A percentile compares a stretch with the other conserved stretches of the same genome.
These are phyloP conservation scores for Natrix natrix DNA, from an alignment of 2,797 vertebrate genomes.

Conservation along the genomic window DNA sequence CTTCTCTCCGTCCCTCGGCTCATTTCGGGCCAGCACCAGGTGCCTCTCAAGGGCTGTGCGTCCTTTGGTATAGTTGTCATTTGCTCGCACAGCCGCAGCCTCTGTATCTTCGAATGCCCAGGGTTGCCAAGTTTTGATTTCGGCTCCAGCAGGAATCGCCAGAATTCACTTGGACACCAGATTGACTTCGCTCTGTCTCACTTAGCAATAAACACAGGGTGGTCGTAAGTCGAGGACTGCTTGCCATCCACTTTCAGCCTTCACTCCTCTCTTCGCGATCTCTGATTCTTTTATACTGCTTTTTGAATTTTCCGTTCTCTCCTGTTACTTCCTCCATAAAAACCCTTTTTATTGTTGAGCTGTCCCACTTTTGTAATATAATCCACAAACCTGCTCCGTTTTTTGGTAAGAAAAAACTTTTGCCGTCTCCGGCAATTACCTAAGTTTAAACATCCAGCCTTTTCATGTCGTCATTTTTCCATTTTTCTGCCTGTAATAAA, in stretches of 20 bases:
- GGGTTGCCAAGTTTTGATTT: neutral
- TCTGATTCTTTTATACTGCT: neutral
- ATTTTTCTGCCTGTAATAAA: too few relatives aligned
- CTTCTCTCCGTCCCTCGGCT: neutral
- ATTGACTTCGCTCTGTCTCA: neutral
- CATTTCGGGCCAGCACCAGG: neutral
- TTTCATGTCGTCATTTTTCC: too few relatives aligned
- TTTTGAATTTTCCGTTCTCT: neutral
- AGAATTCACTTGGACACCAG: neutral
- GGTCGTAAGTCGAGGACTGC: neutral
- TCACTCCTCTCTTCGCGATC: neutral
- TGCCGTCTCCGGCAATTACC: too few relatives aligned
- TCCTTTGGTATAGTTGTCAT: fast-evolving
- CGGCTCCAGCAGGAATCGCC: too few relatives aligned
- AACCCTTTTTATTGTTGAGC: neutral
- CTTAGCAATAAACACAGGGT: neutral
- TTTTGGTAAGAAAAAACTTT: too few relatives aligned
- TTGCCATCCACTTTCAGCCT: neutral
- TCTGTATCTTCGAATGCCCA: too few relatives aligned
- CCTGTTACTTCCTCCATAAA: neutral
- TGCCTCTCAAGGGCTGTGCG: neutral
- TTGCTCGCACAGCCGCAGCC: neutral
- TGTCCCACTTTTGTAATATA: neutral
- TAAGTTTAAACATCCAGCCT: too few relatives aligned
- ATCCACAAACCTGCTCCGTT: neutral